Conservation (phyloP, 2,888 invertebrate genomes). For the Spisula solida region DNA sequence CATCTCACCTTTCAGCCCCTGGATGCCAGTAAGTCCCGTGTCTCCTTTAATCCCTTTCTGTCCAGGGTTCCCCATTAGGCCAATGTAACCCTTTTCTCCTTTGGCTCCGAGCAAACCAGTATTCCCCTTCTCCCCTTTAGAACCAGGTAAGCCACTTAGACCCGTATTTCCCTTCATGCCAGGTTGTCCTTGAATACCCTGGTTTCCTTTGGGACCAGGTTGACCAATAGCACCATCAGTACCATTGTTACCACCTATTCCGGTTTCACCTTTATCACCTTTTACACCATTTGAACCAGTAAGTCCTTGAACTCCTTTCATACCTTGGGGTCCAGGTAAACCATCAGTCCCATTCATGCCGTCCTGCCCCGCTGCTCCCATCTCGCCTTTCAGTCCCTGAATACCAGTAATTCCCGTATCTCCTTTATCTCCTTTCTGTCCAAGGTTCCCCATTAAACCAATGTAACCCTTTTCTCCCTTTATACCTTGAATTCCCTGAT, state of each 20-base stretch:
- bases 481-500: slow-evolving; percentile 34
- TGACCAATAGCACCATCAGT: slow-evolving; percentile 31
- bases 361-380: slow-evolving; percentile 20
- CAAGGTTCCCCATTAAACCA: slow-evolving; percentile 28
- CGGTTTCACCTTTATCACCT: slow-evolving; percentile 54
- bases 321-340: slow-evolving; percentile 29
- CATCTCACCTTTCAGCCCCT: slow-evolving; percentile 34
- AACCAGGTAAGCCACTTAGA: slow-evolving; percentile 22
- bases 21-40: slow-evolving; percentile 27
- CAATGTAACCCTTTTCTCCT: slow-evolving; percentile 28
- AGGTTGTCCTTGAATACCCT: slow-evolving; percentile 40
- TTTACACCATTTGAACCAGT: slow-evolving; percentile 35
- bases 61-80: slow-evolving; percentile 39
- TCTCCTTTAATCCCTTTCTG: slow-evolving; percentile 58
- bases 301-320: slow-evolving; percentile 28
- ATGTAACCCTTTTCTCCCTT: slow-evolving; percentile 27
- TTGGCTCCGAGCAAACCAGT: slow-evolving; percentile 25
- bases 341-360: slow-evolving; percentile 35
- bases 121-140: slow-evolving; percentile 30
- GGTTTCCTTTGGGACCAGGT: slow-evolving; percentile 29
- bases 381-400: slow-evolving; percentile 3
- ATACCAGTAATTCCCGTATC: slow-evolving; percentile 42
- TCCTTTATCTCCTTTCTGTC: slow-evolving; percentile 35
- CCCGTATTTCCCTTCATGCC: slow-evolving; percentile 34
- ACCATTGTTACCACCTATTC: slow-evolving; percentile 29